Evolutionary conservation across 1,140 invertebrate species (phyloP), one percentile per base, ranked within the genome.

Genomic region (Anastrepha obliqua): DNA sequence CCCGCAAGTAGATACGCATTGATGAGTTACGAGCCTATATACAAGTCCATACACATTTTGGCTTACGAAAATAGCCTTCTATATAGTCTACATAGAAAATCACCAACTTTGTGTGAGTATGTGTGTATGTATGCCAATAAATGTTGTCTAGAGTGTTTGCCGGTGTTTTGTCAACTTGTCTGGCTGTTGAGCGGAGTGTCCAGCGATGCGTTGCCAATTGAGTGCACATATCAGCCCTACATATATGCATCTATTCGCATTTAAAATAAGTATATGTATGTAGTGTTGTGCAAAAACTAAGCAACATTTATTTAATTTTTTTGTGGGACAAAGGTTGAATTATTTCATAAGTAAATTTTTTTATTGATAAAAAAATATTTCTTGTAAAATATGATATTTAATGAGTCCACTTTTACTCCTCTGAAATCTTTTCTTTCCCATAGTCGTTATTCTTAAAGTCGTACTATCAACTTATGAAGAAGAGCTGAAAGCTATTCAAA

Each of bases 51-150:
- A 42, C 9, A 39, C 3, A 29, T 67, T 11, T 42, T 20, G n/a
- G 11, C 64, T 29, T 42, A 11, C 39, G 17, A 15, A 62, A 8
- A 62, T 62, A n/a, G 7, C 7, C 2, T 8, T 1, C 7, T n/a
- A 20, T 67, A 20, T 39, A 29, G 39, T 67, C 13, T 67, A 67
- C 20, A 13, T 67, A 67, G 13, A 20, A 4, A 64, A 4, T 20
- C 17, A 20, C 29, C 20, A n/a, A 20, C 7, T 39, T 2, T 39
- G 39, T 64, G 29, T n/a, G 7, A 0, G 29, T 89, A 88, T 90
- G 87, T 90, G 90, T 89, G 85, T 87, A 58, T 60, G 7, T 29
- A 51, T 81, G 44, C 74, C 74, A 81, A 81, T 81, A 55, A 81
- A n/a, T 55, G 51, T 51, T 42, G 74, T 20, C 47, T 81, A 81